These are phyloP conservation scores for Galerucella nymphaeae DNA, from an alignment of 2,888 invertebrate genomes.

Conservation along the genomic window DNA sequence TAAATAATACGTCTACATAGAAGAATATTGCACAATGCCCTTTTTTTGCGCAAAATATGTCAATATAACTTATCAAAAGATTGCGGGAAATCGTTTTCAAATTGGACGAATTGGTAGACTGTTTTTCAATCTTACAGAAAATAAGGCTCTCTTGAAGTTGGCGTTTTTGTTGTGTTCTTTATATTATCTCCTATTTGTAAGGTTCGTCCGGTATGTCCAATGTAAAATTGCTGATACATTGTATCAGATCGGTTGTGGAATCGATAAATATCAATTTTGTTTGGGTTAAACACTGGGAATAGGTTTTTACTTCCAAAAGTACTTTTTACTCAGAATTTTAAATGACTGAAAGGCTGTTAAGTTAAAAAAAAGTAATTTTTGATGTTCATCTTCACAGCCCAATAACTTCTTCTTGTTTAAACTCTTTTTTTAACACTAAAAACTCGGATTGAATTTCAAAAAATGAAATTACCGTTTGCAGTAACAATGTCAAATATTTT, in stretches of 20 bases:
- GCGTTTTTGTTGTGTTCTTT: too few species aligned
- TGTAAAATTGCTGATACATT: background rate
- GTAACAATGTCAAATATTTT: constrained; percentile 22
- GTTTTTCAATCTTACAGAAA: too few species aligned
- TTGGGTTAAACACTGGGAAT: background rate
- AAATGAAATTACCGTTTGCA: constrained; percentile 25
- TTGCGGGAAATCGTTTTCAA: too few species aligned
- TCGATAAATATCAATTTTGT: too few species aligned
- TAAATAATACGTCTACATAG: background rate
- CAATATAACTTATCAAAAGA: too few species aligned
- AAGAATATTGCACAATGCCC: background rate
- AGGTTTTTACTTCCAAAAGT: background rate
- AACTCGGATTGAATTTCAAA: background rate
- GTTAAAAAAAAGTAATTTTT: too few species aligned
- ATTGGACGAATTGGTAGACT: too few species aligned
- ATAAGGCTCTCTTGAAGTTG: too few species aligned
- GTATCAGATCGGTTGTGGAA: too few species aligned
- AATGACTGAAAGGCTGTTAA: too few species aligned
- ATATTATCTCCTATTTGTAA: too few species aligned
- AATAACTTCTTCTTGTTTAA: background rate
- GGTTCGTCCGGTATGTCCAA: background rate
- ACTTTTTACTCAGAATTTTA: background rate
- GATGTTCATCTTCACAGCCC: too few species aligned
- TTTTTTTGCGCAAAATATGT: background rate
- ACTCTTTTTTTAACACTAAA: background rate